Evolutionary conservation across 2,888 invertebrate species (phyloP), one percentile per base, ranked within the genome.

Genomic region (Poecilus cupreus): DNA sequence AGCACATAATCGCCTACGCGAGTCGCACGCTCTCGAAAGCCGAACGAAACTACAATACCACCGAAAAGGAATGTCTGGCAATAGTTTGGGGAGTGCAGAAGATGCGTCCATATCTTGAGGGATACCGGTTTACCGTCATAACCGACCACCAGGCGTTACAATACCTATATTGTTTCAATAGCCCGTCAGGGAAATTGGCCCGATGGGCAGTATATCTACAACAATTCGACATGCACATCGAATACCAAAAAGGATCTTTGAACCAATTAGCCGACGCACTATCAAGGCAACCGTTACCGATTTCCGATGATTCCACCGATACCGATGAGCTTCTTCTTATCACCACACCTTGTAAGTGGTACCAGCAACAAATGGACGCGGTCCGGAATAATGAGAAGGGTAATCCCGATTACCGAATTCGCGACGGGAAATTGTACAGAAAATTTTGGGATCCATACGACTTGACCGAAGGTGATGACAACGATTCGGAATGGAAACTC

Each of bases 91-190:
- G 72, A 3, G 75, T 83, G 3, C 46, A 80, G 70, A 84, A 83
- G 32, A 81, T 85, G 83, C 37, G 83, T 1, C 82, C 82, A 0
- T 85, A 84, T 70, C 49, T 85, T 0, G 85, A 85, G 60, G 85
- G 86, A 3, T 86, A 85, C 64, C 83, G 76, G 0, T 85, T 85
- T 51, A 83, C 84, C 49, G 87, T 85, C 0, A 43, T 84, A 0
- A 84, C 84, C 8, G 85, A 85, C 74, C 85, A 86, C 75, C 85
- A 85, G 60, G 83, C 84, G 0, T 82, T 85, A 3, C 80, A 82
- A 11, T 85, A 83, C 83, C 78, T 85, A 11, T 68, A 83, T 16
- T 72, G 81, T 0, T 37, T 83, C 0, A 80, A 83, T 11, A 83
- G 76, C 51, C 85, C 85, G 0, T 76, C 82, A 6, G 85, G 85